Evolutionary conservation across 2,113 vertebrate species (phyloP), one percentile per base, ranked within the genome.

Genomic region (Periophthalmodon schlosseri): DNA sequence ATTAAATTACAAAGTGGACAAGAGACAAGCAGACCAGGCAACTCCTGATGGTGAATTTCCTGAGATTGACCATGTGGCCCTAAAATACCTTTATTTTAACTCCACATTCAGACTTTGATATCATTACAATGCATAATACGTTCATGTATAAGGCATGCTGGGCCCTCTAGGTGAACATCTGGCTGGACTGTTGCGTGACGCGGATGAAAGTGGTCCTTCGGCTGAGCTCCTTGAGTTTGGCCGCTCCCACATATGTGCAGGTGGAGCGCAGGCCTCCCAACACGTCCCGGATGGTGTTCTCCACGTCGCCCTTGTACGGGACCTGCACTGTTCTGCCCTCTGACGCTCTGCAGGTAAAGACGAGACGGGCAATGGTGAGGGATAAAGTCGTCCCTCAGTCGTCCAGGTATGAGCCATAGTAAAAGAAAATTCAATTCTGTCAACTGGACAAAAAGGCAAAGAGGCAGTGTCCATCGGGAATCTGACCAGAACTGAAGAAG

Each of bases 161-260:
- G 46, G 5, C 46, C 61, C 67, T 33, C 87, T 95, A 97, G 71
- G 86, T 90, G 89, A 98, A 99, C 91, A 97, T 94, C 0, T 96
- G 92, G 76, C 93, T 99, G 78, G 96, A 95, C 86, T 99, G 98
- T 77, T 99, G 98, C 28, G 97, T 99, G 86, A 99, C 98, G 0
- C 97, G 94, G 89, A 99, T 99, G 84, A 99, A 99, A 0, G 97
- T 99, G 0, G 98, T 96, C 83, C 98, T 94, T 79, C 95, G 92
- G 92, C 97, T 97, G 80, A 99, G 95, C 90, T 99, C 98, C 84
- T 98, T 99, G 70, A 99, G 96, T 80, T 95, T 98, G 85, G 97
- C 96, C 0, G 98, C 98, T 70, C 98, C 98, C 83, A 99, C 98
- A 0, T 99, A 99, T 56, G 97, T 99, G 86, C 98, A 99, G 72